Conservation (phyloP, 2,113 vertebrate species). For the Neogobius melanostomus region DNA sequence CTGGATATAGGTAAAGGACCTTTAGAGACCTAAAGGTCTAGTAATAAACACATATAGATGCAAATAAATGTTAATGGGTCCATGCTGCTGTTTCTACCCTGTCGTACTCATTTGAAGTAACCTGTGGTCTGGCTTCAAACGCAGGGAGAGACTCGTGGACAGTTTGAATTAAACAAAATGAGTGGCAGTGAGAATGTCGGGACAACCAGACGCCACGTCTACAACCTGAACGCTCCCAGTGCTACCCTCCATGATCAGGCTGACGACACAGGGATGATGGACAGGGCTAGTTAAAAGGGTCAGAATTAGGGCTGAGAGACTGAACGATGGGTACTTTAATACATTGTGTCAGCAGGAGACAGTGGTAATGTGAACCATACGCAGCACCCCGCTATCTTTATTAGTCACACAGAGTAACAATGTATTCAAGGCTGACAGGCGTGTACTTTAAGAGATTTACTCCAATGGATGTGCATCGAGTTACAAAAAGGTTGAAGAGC, state of each 20-base stretch:
- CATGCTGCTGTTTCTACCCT: neutral
- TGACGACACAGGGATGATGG: conserved; percentile 53
- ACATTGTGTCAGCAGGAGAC: conserved; percentile 48
- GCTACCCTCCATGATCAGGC: conserved; percentile 47
- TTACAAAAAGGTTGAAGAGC: conserved; percentile 4
- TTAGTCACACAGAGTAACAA: conserved; percentile 34
- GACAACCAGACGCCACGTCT: conserved; percentile 29
- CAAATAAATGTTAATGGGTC: neutral
- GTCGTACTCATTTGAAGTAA: conserved; percentile 42
- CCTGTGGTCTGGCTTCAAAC: conserved; percentile 20
- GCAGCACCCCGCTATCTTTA: conserved; percentile 53
- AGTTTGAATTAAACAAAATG: conserved; percentile 14
- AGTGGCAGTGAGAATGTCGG: conserved; percentile 27
- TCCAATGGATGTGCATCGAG: neutral
- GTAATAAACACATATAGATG: no score
- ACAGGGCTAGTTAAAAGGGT: conserved; percentile 48
- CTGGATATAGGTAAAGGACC: no score
- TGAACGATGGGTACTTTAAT: conserved; percentile 49
- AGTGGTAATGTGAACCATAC: conserved; percentile 66
- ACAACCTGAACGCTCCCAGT: conserved; percentile 32
- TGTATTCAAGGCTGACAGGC: conserved; percentile 21
- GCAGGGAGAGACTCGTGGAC: conserved; percentile 7
- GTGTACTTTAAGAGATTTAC: conserved; percentile 7
- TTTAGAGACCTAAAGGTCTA: no score
- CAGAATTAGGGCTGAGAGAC: conserved; percentile 27